These are phyloP conservation scores for Dromiciops gliroides DNA, from an alignment of 2,113 vertebrate species.

Conservation along the genomic window DNA sequence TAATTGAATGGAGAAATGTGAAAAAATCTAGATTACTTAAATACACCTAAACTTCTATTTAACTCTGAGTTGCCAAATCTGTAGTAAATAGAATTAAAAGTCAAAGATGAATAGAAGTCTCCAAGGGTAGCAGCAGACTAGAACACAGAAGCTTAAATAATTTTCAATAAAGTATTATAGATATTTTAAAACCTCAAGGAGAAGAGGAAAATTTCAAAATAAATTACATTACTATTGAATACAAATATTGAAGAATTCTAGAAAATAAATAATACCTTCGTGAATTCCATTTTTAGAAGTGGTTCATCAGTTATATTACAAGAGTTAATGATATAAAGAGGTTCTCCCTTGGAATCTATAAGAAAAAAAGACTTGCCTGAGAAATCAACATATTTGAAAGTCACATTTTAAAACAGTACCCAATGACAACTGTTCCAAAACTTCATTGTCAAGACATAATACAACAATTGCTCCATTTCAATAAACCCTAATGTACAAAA, in stretches of 20 bases:
- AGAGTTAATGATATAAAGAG: slow-evolving; percentile 91
- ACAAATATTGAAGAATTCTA: slow-evolving; percentile 7
- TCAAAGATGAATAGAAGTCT: background rate
- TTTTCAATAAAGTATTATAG: background rate
- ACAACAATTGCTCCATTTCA: background rate
- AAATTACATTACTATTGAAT: background rate
- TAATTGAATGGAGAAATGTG: background rate
- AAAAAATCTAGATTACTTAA: background rate
- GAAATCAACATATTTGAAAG: background rate
- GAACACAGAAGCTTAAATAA: background rate
- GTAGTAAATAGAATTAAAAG: background rate
- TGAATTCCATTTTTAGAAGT: slow-evolving; percentile 94
- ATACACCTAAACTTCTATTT: background rate
- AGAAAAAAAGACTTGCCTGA: slow-evolving; percentile 56
- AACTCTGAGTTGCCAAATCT: background rate
- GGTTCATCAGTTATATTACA: slow-evolving; percentile 87
- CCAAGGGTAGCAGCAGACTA: background rate
- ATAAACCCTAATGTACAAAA: slow-evolving; percentile 32
- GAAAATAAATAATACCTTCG: slow-evolving; percentile 86
- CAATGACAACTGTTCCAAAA: slow-evolving; percentile 13
- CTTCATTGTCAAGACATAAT: background rate
- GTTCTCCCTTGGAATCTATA: slow-evolving; percentile 87
- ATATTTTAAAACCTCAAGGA: background rate
- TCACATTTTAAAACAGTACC: background rate
- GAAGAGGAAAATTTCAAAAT: background rate